Evolutionary conservation across 2,797 vertebrate species (phyloP), one percentile per base, ranked within the genome.

Genomic region (Poecilia wingei): DNA sequence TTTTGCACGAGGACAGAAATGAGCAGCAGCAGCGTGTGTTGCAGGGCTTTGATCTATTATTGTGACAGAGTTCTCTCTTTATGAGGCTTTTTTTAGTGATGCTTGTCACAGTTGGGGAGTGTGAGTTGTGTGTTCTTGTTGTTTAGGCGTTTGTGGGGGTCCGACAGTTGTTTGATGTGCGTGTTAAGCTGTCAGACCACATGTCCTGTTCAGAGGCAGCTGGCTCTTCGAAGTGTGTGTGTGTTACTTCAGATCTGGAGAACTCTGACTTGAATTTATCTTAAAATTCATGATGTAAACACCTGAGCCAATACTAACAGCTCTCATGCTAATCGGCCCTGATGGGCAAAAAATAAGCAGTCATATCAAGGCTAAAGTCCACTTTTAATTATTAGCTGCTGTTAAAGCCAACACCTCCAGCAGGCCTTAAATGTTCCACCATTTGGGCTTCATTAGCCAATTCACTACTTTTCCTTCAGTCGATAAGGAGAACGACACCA

Each of bases 131-230:
- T 87, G 82, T 86, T 82, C 64, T 86, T 82, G 69, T 72, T 82
- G 79, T 85, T 51, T 74, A 66, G 75, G 83, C 83, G 87, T 89
- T 83, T 86, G 84, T 82, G 77, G 83, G 91, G 80, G 80, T 86
- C 53, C 77, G 77, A 87, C 88, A 90, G 86, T 86, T 88, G 91
- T 93, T 92, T 94, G 92, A 91, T 92, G 91, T 92, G 88, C 83
- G 90, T 89, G 84, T 87, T 88, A 90, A 91, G 88, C 90, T 93
- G 93, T 89, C 78, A 77, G 91, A 91, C 90, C 91, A 91, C 87
- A 92, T 92, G 84, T 68, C 76, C 72, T 53, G 64, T 25, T 51
- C 57, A 25, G 75, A 90, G 90, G 91, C 93, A 94, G 86, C 90
- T 93, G 94, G 81, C 76, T 86, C 80, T 20, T 57, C 79, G 79